Conservation (phyloP, 2,113 vertebrate genomes). For the Dissostichus mawsoni region DNA sequence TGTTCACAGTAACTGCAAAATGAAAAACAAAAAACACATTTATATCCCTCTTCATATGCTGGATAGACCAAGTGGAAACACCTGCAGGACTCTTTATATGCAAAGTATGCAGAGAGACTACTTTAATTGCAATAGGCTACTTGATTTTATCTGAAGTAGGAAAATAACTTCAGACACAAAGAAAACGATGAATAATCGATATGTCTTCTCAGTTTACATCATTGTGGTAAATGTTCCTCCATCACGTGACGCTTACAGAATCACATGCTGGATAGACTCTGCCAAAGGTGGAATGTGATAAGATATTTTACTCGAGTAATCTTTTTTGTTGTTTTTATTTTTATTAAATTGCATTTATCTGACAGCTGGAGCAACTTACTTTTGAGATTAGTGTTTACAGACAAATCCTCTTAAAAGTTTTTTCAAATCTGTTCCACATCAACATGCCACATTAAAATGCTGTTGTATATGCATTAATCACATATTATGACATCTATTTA, state of each 20-base stretch:
- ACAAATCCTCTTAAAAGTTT: not conserved
- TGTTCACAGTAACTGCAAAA: not conserved
- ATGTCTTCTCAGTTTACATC: conserved; percentile 59
- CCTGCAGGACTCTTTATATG: not conserved
- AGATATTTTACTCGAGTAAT: not conserved
- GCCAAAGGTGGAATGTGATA: not conserved
- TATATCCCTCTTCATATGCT: not conserved
- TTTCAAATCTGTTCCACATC: not conserved
- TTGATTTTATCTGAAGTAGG: conserved; percentile 16
- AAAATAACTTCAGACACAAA: conserved; percentile 32
- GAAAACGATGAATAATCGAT: conserved; percentile 70
- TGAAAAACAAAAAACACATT: not conserved
- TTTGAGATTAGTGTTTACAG: not conserved
- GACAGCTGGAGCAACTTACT: not conserved
- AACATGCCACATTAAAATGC: not conserved
- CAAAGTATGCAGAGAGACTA: not conserved
- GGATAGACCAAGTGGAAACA: not conserved
- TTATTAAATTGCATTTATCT: not conserved
- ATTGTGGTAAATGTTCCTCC: conserved; percentile 28
- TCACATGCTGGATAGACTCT: not conserved
- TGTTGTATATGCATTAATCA: not conserved
- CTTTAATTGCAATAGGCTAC: conserved; percentile 3
- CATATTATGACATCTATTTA: not conserved
- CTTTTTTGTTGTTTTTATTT: too few species aligned
- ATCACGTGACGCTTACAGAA: conserved; percentile 12